Percentiles rank a stretch among this genome's conserved stretches.
phyloP scores from a whole-genome alignment of 2,797 vertebrate species.

The Macrochelys suwanniensis region DNA sequence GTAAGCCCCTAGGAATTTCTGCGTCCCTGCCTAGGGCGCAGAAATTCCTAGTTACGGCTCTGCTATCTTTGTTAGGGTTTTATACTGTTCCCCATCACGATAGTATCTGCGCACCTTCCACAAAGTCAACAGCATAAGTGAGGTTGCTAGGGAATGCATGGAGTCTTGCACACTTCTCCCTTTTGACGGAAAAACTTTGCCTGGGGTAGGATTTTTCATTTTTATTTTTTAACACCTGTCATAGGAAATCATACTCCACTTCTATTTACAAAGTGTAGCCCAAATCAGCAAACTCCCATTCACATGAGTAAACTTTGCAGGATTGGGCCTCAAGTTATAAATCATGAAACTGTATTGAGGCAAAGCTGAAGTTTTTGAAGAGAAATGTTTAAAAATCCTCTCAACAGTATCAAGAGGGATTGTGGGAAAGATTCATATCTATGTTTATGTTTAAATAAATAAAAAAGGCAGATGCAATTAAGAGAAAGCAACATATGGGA shows the following conservation, averaged over 20 bases:
- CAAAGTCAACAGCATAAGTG: neutral
- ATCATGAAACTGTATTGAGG: neutral
- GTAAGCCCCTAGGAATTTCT: no score
- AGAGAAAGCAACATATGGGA: constrained; percentile 61
- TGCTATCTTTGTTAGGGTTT: neutral
- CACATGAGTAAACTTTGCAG: neutral
- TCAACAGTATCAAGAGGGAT: constrained; percentile 36
- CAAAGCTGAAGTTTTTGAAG: neutral
- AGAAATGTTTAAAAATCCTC: neutral
- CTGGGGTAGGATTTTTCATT: neutral
- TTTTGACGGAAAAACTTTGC: neutral
- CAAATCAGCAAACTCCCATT: neutral
- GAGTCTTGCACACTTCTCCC: neutral
- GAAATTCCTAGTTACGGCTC: no score
- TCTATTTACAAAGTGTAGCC: neutral
- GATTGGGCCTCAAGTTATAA: neutral
- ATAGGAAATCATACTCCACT: neutral
- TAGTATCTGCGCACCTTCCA: accelerated
- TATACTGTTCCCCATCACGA: neutral
- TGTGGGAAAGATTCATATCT: constrained; percentile 38
- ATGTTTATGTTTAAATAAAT: constrained; percentile 73
- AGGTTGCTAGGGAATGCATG: neutral
- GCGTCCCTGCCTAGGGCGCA: no score
- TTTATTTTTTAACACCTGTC: neutral
- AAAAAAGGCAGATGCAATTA: constrained; percentile 62